phyloP scores from a whole-genome alignment of 2,888 invertebrate species.

The Strigamia maritima region DNA sequence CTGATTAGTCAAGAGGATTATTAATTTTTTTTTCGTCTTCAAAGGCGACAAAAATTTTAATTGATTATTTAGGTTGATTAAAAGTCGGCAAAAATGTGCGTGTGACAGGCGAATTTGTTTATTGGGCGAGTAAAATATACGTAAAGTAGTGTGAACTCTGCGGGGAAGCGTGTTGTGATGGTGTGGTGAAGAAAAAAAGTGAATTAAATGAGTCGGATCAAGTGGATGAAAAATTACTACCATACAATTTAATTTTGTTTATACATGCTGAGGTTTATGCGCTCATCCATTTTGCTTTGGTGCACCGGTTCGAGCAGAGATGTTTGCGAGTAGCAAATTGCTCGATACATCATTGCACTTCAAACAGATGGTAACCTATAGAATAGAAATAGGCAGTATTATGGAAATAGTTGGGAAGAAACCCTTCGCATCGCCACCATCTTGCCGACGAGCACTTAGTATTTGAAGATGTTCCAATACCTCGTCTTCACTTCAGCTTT shows the following conservation, averaged over 20 bases:
- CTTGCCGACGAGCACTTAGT: neutral
- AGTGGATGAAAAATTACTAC: constrained; percentile 26
- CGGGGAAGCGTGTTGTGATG: neutral
- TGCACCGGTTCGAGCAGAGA: neutral
- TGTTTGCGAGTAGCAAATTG: constrained; percentile 23
- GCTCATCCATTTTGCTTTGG: constrained; percentile 15
- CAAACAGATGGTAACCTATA: constrained; percentile 29
- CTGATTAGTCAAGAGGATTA: neutral
- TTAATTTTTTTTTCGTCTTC: neutral
- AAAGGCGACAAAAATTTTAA: neutral
- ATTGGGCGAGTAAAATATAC: neutral
- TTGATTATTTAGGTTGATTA: neutral
- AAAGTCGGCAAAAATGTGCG: neutral
- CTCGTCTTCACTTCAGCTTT: neutral
- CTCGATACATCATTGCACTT: constrained; percentile 32
- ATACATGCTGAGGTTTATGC: neutral
- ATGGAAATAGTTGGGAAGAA: constrained; percentile 9
- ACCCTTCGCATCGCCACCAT: neutral
- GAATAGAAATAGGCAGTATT: constrained; percentile 34
- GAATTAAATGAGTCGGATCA: constrained; percentile 32
- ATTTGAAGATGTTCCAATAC: constrained; percentile 15
- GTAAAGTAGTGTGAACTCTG: neutral
- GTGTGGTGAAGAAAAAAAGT: neutral
- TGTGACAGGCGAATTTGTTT: constrained; percentile 4
- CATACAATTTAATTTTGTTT: constrained; percentile 30